A percentile compares a stretch with the other conserved stretches of the same genome.
Evolutionary conservation across 92 coral and sea anemone genomes (phyloP).

Genomic region (Parazoanthus atlanticus): DNA sequence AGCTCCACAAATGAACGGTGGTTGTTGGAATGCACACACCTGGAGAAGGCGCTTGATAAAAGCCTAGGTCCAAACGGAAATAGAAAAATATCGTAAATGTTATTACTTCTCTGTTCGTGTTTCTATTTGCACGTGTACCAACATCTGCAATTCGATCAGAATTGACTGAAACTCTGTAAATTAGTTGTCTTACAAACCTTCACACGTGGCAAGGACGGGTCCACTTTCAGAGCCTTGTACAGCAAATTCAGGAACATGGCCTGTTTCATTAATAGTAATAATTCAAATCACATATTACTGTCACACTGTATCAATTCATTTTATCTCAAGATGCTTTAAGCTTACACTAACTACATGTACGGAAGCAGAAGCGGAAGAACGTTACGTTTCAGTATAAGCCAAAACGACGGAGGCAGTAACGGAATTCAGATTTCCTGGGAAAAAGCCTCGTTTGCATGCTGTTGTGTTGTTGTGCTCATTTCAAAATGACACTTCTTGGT

Average conservation of each 20-base stretch:
- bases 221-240: constrained; percentile 90
- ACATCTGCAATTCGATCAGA: neutral
- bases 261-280: constrained; percentile 20
- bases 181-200: constrained; percentile 67
- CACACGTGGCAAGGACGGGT: constrained; percentile 82
- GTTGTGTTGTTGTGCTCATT: too few species aligned
- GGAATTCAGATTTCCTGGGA: too few species aligned
- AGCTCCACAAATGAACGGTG: constrained; percentile 87
- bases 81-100: neutral
- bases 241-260: constrained; percentile 87
- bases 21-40: constrained; percentile 86
- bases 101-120: neutral
- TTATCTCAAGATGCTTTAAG: neutral
- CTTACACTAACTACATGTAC: too few species aligned
- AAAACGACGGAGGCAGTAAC: too few species aligned
- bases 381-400: too few species aligned
- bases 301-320: too few species aligned
- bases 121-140: neutral
- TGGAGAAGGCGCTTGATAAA: constrained; percentile 93
- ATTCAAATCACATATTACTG: neutral
- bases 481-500: too few species aligned
- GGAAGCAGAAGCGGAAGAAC: too few species aligned
- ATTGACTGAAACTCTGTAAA: neutral
- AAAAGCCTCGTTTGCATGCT: too few species aligned
- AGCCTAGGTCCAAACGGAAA: constrained; percentile 58